Evolutionary conservation across 2,888 invertebrate genomes (phyloP).

Genomic region (Argyresthia albistria): DNA sequence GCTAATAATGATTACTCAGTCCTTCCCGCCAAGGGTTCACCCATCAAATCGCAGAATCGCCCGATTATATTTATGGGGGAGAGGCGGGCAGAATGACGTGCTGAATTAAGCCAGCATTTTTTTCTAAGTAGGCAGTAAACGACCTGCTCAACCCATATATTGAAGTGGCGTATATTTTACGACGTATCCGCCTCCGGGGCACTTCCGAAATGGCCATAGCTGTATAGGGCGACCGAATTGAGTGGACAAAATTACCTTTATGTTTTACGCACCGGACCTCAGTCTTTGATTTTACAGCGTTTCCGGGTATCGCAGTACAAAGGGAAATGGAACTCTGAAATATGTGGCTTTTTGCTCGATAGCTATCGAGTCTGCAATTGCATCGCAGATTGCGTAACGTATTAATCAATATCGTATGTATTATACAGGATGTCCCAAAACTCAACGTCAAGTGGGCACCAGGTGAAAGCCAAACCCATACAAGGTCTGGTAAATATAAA

Average conservation of each 20-base stretch:
- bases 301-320: slow-evolving; percentile 2
- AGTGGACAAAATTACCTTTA: slow-evolving; percentile 58
- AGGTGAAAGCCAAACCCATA: no score
- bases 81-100: slow-evolving; percentile 42
- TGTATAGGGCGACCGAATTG: slow-evolving; percentile 38
- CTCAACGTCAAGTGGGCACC: no score
- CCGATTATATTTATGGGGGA: slow-evolving; percentile 48
- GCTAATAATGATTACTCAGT: slow-evolving; percentile 45
- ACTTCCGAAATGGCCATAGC: slow-evolving; percentile 27
- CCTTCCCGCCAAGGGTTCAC: slow-evolving; percentile 38
- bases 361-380: no score
- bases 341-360: no score
- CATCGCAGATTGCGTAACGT: no score
- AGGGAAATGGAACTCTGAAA: background rate
- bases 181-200: slow-evolving; percentile 47
- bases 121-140: slow-evolving; percentile 66
- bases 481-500: no score
- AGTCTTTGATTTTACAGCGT: slow-evolving; percentile 8
- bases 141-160: slow-evolving; percentile 52
- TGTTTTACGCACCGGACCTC: slow-evolving; percentile 40
- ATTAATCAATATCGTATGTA: no score
- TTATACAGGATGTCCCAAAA: no score
- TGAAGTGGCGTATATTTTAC: slow-evolving; percentile 68
- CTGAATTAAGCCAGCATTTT: slow-evolving; percentile 67
- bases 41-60: slow-evolving; percentile 53